Evolutionary conservation across 2,888 invertebrate species (phyloP), one percentile per base, ranked within the genome.

Genomic region (Drosophila affinis): DNA sequence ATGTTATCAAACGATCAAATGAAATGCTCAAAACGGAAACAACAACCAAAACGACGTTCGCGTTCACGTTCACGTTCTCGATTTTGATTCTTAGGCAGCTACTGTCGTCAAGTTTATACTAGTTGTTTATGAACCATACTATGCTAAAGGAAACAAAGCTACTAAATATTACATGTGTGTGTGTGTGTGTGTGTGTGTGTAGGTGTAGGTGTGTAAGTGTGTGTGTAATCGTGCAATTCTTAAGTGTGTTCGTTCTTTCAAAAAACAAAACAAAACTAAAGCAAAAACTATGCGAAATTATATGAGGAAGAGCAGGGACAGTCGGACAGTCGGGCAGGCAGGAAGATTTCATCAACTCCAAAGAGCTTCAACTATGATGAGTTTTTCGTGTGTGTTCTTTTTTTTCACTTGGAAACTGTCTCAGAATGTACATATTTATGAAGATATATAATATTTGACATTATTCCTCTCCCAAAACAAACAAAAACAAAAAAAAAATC

Each of bases 221-320:
- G 39, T 79, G 81, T 87, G 76, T 87, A 78, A 87, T 75, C 87
- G 88, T 89, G 88, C 85, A 90, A 88, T 82, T 76, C 76, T 88
- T 79, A 87, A 72, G 77, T 89, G 89, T n/a, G n/a, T n/a, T n/a
- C n/a, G n/a, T 87, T 86, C 62, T 63, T 21, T 21, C 21, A 3
- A 6, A 47, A 47, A 60, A 62, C 52, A 67, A 57, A 18, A 44
- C 63, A 60, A 55, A 55, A 29, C 52, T 48, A 48, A 32, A 56
- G 59, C 34, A 67, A 59, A 60, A 7, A 52, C 54, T 55, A 60
- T 74, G 49, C 51, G 63, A 49, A 32, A 51, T 49, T 39, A 18
- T 44, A 54, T 44, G 24, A 9, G 17, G 52, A 39, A 21, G 21
- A 21, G 3, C 21, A 21, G 21, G 21, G 21, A 21, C 21, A 24